Evolutionary conservation across 1,140 invertebrate genomes (phyloP), one percentile per base, ranked within the genome.

Genomic region (Aphaenogaster rudis): DNA sequence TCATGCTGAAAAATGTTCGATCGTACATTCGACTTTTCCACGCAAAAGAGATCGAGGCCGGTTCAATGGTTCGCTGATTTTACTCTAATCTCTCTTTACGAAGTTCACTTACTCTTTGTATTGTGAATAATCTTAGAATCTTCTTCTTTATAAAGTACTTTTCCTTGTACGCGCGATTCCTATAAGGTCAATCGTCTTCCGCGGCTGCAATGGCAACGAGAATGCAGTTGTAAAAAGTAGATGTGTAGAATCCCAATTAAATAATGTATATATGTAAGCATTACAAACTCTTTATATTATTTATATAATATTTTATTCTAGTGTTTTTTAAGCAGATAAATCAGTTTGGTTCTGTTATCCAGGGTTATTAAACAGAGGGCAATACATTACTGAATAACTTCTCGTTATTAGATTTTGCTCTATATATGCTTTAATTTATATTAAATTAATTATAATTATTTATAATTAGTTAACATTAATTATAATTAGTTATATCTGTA

Each of bases 21-120:
- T 57, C 90, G 72, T 86, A 91, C 59, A 72, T 91, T 88, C 81
- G 89, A 59, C 85, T 91, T 90, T 88, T 84, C 82, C 71, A 90
- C 76, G 80, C 45, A 13, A 21, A 57, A 48, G 63, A 57, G 13
- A 64, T 84, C 69, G 36, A 63, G 78, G 17, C 74, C 76, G 67
- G 28, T 63, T 91, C 90, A 92, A 92, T 92, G 89, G 86, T 21
- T 67, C 33, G 33, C 81, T 91, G 90, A 93, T 93, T 90, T 87
- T 63, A 61, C 57, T 50, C 72, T 93, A 91, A 93, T 93, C 90
- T 92, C 66, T 91, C 82, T 92, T 93, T 92, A 93, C 92, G 91
- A 67, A 88, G 81, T 76, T 17, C 64, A 52, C 82, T 61, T 63
- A 71, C 50, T 66, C 78, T 74, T 87, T 74, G 28, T 57, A 67